These are phyloP conservation scores for Pongo abelii DNA, from an alignment of 2,113 vertebrate species.

Conservation along the genomic window DNA sequence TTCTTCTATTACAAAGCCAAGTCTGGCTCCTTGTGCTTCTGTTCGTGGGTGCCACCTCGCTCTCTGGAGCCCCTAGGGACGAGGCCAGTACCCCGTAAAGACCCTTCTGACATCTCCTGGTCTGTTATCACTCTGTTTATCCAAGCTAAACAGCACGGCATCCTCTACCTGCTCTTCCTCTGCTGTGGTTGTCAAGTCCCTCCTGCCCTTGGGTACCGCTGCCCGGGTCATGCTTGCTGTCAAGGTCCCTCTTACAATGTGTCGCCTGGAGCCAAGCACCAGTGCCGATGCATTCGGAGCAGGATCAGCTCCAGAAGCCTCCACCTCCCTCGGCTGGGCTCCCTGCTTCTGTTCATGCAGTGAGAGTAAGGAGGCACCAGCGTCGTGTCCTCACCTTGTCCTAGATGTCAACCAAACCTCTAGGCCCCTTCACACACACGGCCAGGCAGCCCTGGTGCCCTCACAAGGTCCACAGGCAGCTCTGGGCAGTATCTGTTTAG, in stretches of 20 bases:
- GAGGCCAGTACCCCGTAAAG: background rate
- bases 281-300: fast-evolving
- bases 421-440: background rate
- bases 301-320: background rate
- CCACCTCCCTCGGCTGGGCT: background rate
- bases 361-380: fast-evolving
- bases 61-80: background rate
- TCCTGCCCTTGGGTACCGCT: background rate
- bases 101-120: no score
- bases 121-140: background rate
- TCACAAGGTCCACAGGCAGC: background rate
- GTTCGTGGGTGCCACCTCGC: background rate
- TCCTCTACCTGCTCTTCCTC: background rate
- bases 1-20: background rate
- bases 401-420: background rate
- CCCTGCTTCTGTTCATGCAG: background rate
- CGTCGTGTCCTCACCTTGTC: background rate
- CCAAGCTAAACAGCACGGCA: background rate
- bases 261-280: background rate
- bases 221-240: background rate
- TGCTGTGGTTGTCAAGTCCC: fast-evolving
- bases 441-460: background rate
- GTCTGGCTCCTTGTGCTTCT: background rate
- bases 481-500: background rate
- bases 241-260: background rate